Evolutionary conservation across 2,113 vertebrate species (phyloP).

Genomic region (Pseudopipra pipra): DNA sequence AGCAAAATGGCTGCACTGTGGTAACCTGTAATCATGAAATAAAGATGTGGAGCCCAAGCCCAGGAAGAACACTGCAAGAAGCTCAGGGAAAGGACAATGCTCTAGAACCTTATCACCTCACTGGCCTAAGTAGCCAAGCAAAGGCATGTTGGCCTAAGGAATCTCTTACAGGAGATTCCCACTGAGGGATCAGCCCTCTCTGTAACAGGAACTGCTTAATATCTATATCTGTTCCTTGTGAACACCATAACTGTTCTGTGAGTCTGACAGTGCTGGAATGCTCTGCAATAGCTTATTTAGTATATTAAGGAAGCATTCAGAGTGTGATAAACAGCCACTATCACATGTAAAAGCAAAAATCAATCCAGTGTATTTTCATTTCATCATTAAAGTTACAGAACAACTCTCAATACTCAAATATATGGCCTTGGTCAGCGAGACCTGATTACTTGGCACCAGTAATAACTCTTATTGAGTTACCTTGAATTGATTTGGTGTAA

Average conservation of each 20-base stretch:
- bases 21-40: neutral
- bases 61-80: neutral
- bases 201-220: neutral
- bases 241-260: neutral
- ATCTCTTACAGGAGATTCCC: neutral
- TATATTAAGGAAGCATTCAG: neutral
- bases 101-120: neutral
- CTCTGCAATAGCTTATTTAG: neutral
- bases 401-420: neutral
- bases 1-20: neutral
- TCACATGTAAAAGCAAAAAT: neutral
- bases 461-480: neutral
- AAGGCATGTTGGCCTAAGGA: neutral
- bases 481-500: neutral
- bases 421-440: neutral
- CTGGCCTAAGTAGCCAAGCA: neutral
- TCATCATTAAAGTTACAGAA: neutral
- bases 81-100: neutral
- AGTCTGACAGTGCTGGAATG: neutral
- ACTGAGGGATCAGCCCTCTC: neutral
- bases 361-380: neutral
- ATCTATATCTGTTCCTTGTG: neutral
- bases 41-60: neutral
- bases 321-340: neutral
- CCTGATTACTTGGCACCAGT: neutral